Evolutionary conservation across 2,888 invertebrate genomes (phyloP).

Genomic region (Ormyrus rosae): DNA sequence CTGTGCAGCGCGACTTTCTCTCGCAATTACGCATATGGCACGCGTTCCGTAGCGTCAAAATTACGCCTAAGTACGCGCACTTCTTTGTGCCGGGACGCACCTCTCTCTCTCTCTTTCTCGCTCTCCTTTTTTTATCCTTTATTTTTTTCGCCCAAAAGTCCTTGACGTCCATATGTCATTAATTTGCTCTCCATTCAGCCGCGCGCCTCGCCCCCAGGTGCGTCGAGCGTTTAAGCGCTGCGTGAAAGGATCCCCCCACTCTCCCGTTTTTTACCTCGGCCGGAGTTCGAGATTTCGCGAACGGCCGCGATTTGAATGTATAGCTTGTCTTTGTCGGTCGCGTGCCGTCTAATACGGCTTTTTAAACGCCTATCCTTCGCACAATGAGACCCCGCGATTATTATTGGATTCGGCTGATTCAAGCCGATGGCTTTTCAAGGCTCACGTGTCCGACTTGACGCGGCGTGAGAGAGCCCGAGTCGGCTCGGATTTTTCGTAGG

Average conservation of each 20-base stretch:
- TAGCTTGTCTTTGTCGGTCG: too few relatives aligned
- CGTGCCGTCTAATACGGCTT: too few relatives aligned
- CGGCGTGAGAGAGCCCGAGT: background rate
- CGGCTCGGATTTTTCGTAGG: background rate
- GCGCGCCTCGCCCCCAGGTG: conserved; percentile 64
- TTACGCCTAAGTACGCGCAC: conserved; percentile 36
- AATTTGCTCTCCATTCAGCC: conserved; percentile 63
- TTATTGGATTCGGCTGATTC: background rate
- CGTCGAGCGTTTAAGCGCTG: background rate
- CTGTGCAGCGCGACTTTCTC: conserved; percentile 51
- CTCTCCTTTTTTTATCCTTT: too few relatives aligned
- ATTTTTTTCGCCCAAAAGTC: conserved; percentile 57
- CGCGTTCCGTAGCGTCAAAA: conserved; percentile 56
- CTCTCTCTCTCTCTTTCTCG: conserved; percentile 48
- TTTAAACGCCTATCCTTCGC: too few relatives aligned
- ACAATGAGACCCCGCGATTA: background rate
- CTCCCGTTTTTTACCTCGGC: too few relatives aligned
- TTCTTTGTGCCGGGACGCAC: conserved; percentile 13
- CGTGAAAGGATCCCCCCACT: too few relatives aligned
- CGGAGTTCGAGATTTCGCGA: too few relatives aligned
- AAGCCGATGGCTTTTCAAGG: background rate
- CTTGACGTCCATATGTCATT: conserved; percentile 67
- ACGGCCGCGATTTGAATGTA: too few relatives aligned
- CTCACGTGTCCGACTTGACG: background rate
- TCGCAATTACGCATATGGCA: conserved; percentile 59